These are phyloP conservation scores for Palythoa grandiflora DNA, from an alignment of 92 coral and sea anemone species.

Conservation along the genomic window DNA sequence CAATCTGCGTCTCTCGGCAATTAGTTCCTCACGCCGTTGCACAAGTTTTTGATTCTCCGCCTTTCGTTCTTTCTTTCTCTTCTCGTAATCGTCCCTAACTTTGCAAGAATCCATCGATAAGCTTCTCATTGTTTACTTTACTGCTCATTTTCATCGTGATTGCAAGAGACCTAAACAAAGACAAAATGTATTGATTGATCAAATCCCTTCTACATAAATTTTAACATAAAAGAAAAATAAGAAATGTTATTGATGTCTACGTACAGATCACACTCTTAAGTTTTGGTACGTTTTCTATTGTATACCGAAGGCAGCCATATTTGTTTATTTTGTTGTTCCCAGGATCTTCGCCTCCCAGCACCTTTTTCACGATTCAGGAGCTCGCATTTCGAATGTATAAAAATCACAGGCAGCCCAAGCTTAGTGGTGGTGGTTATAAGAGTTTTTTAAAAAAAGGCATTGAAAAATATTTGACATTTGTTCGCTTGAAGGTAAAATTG, in stretches of 20 bases:
- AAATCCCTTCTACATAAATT: not conserved
- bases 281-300: not conserved
- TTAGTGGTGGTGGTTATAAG: too few species aligned
- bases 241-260: not conserved
- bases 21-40: conserved; percentile 73
- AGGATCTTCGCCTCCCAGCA: not conserved
- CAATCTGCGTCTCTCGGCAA: conserved; percentile 71
- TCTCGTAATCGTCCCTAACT: conserved; percentile 53
- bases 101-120: not conserved
- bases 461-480: too few species aligned
- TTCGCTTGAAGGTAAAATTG: too few species aligned
- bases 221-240: not conserved
- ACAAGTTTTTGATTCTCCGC: conserved; percentile 69
- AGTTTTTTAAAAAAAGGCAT: too few species aligned
- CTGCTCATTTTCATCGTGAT: not conserved
- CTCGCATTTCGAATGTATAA: too few species aligned
- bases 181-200: not conserved
- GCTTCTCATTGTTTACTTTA: not conserved
- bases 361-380: not conserved
- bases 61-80: conserved; percentile 53
- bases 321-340: conserved; percentile 15
- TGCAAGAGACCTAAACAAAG: not conserved
- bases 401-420: not conserved
- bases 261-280: not conserved
- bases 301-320: not conserved